Conservation (phyloP, 23 tunicate genomes). For the Ciona savignyi region DNA sequence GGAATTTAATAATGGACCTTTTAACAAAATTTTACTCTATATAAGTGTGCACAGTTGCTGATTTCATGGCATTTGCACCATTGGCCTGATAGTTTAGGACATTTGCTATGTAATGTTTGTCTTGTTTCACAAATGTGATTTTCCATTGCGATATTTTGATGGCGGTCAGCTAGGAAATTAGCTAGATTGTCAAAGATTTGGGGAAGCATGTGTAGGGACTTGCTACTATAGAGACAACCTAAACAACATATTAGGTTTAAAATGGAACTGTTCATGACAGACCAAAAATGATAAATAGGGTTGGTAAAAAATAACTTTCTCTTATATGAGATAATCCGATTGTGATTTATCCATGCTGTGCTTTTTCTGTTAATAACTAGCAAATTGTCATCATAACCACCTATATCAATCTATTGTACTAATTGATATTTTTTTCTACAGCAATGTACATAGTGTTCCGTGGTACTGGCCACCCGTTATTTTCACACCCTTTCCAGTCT, state of each 20-base stretch:
- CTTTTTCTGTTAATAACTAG: not conserved
- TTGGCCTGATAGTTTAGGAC: too few relatives aligned
- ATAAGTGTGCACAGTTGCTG: too few relatives aligned
- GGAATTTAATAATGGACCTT: not conserved
- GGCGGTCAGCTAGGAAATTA: too few relatives aligned
- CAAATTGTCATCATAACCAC: not conserved
- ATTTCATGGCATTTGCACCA: too few relatives aligned
- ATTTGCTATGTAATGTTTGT: too few relatives aligned
- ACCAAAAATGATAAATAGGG: not conserved
- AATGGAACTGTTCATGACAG: not conserved
- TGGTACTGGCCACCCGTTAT: constrained; percentile 33
- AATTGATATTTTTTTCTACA: constrained; percentile 5
- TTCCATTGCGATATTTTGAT: too few relatives aligned
- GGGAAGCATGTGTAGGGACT: too few relatives aligned
- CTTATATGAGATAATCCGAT: not conserved
- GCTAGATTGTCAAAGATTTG: too few relatives aligned
- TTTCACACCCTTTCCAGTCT: constrained; percentile 49
- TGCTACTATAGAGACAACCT: too few relatives aligned
- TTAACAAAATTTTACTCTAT: not conserved
- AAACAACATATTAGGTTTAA: too few relatives aligned
- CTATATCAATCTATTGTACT: not conserved
- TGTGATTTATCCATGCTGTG: not conserved
- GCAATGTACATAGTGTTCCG: constrained; percentile 90
- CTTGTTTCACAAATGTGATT: too few relatives aligned
- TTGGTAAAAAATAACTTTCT: not conserved